Conservation (phyloP, 2,797 vertebrate species). For the Bovichtus diacanthus region DNA sequence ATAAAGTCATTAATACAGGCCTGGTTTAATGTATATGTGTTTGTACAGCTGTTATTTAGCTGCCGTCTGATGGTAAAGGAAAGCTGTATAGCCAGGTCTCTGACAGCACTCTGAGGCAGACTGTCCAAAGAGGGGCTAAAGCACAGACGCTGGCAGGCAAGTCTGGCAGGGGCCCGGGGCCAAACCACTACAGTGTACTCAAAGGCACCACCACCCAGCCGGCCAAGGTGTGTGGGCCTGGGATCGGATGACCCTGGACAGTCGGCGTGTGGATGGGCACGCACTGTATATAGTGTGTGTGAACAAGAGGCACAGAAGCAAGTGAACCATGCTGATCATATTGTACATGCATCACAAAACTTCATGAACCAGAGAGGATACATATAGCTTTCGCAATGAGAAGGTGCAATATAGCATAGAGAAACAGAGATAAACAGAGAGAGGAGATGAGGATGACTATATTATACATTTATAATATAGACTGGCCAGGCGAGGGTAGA, state of each 20-base stretch:
- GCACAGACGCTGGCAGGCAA: slow-evolving; percentile 58
- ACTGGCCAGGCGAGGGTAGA: slow-evolving; percentile 56
- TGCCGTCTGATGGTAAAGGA: slow-evolving; percentile 67
- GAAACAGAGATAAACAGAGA: slow-evolving; percentile 40
- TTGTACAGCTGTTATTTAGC: slow-evolving; percentile 83
- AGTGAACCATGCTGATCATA: slow-evolving; percentile 56
- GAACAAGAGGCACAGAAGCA: slow-evolving; percentile 25
- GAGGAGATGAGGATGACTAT: slow-evolving; percentile 53
- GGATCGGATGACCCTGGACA: slow-evolving; percentile 71
- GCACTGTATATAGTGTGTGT: slow-evolving; percentile 16
- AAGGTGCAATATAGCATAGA: slow-evolving; percentile 31
- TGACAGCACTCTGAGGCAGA: slow-evolving; percentile 59
- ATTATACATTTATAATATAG: slow-evolving; percentile 72
- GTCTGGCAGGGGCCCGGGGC: slow-evolving; percentile 66
- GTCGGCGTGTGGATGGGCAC: slow-evolving; percentile 43
- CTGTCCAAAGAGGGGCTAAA: slow-evolving; percentile 74
- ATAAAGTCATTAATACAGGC: slow-evolving; percentile 78
- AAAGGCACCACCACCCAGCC: slow-evolving; percentile 81
- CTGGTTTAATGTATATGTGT: slow-evolving; percentile 79
- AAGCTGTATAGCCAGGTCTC: slow-evolving; percentile 52
- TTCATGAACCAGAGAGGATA: slow-evolving; percentile 56
- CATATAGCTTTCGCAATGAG: slow-evolving; percentile 42
- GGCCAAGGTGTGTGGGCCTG: slow-evolving; percentile 85
- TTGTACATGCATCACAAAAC: slow-evolving; percentile 57
- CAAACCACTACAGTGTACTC: slow-evolving; percentile 84